Evolutionary conservation across 1,140 invertebrate genomes (phyloP), one percentile per base, ranked within the genome.

Genomic region (Microplitis mediator): DNA sequence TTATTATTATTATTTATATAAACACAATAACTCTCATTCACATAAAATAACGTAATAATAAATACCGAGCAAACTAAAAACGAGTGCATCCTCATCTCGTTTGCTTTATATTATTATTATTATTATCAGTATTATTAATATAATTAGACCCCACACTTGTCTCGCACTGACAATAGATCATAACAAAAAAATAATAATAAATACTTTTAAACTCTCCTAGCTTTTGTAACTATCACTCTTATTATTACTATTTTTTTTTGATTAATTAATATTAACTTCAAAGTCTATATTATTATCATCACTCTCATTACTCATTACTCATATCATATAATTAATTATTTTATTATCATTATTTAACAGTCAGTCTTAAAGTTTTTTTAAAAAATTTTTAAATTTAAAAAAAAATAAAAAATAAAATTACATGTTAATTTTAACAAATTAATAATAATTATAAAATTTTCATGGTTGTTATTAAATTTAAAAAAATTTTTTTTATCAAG

Each of bases 1-100:
- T 31, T 23, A 8, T 52, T 66, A 35, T 61, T 13, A 72, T 64
- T 72, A n/a, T 64, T 70, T 14, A 54, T 11, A 61, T 60, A 16
- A 58, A 65, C 66, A 9, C 65, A 54, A 35, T 31, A 66, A 31
- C 16, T 52, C 52, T 36, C 64, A 39, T 35, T 23, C n/a, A 52
- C 70, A 52, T 61, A 8, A 23, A 64, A 16, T 50, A 70, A 36
- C 39, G 13, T 5, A 51, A 60, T 39, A 62, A 73, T 11, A 50
- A 16, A 31, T 51, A 67, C 16, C 23, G 39, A 9, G 50, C 45
- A 14, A 56, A 69, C 3, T 39, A 58, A 5, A 34, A 62, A 31
- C 35, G 65, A 63, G 16, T 64, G 16, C 64, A 75, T 62, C 60
- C 66, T 68, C 74, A 72, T 72, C 56, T 67, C 66, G 50, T 13